These are phyloP conservation scores for Heterohyrax brucei DNA, from an alignment of 2,797 vertebrate genomes.

Conservation along the genomic window DNA sequence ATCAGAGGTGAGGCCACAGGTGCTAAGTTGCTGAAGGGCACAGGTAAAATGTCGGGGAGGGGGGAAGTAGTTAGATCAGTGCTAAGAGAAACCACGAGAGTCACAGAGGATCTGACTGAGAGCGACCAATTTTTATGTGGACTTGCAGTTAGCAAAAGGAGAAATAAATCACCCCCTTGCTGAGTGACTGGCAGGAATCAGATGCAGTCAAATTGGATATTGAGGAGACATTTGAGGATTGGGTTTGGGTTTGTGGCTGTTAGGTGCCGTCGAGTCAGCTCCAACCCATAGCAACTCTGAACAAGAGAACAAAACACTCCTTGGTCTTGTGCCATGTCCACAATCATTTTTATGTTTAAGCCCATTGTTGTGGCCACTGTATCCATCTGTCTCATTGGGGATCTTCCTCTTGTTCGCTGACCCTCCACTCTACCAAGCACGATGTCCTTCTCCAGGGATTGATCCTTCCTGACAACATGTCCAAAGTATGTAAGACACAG, in stretches of 20 bases:
- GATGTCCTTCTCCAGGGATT: too few relatives aligned
- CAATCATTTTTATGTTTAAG: too few relatives aligned
- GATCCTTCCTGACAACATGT: too few relatives aligned
- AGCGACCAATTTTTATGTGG: conserved; percentile 20
- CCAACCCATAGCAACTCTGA: too few relatives aligned
- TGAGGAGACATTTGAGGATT: conserved; percentile 24
- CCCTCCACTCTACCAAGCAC: too few relatives aligned
- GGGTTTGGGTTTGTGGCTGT: neutral
- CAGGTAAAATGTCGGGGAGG: neutral
- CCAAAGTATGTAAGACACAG: too few relatives aligned
- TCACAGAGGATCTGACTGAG: neutral
- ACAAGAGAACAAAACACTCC: too few relatives aligned
- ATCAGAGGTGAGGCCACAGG: rapidly evolving
- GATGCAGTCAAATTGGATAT: conserved; percentile 47
- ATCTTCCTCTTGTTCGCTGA: too few relatives aligned
- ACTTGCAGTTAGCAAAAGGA: conserved; percentile 9
- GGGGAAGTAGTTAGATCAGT: neutral
- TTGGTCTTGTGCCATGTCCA: too few relatives aligned
- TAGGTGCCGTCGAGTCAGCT: too few relatives aligned
- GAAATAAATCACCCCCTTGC: conserved; percentile 58
- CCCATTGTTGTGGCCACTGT: too few relatives aligned
- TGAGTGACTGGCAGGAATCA: conserved; percentile 61
- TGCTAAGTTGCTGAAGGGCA: neutral
- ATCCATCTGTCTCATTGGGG: too few relatives aligned
- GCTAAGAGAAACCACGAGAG: neutral